Evolutionary conservation across 2,797 vertebrate species (phyloP).

Genomic region (Mormyrus proboscirostris): DNA sequence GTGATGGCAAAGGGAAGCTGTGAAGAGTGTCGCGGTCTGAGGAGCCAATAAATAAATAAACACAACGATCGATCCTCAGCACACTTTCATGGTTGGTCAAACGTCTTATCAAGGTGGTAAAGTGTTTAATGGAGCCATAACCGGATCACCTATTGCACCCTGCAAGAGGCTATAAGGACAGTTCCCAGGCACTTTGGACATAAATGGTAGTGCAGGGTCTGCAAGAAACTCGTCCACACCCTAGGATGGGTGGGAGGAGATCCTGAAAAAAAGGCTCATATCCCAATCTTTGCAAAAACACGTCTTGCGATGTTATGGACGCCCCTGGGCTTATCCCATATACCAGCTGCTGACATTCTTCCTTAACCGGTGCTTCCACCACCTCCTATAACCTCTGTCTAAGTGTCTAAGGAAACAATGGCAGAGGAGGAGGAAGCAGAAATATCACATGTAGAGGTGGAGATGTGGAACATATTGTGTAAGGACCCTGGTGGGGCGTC

Average conservation of each 20-base stretch:
- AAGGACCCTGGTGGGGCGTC: not conserved
- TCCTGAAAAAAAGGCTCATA: constrained; percentile 34
- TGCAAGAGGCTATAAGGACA: constrained; percentile 23
- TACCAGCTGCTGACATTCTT: not conserved
- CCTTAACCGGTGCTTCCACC: not conserved
- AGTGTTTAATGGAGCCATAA: constrained; percentile 25
- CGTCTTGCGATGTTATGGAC: constrained; percentile 35
- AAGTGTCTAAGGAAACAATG: constrained; percentile 12
- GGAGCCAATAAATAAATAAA: constrained; percentile 23
- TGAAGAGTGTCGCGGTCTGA: constrained; percentile 2
- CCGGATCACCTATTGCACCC: not conserved
- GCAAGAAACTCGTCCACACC: not conserved
- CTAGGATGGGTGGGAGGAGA: constrained; percentile 21
- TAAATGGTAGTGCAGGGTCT: not conserved
- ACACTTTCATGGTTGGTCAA: constrained; percentile 39
- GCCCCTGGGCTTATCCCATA: constrained; percentile 11
- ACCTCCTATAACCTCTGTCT: not conserved
- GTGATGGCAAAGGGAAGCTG: not conserved
- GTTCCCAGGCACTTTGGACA: constrained; percentile 11
- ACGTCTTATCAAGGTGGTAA: constrained; percentile 34
- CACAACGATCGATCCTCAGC: constrained; percentile 31
- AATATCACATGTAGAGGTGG: not conserved
- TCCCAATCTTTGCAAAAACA: constrained; percentile 30
- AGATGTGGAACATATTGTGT: not conserved
- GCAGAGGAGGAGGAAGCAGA: constrained; percentile 10